These are phyloP conservation scores for Pseudorectes ferrugineus DNA, from an alignment of 2,113 vertebrate species.

Conservation along the genomic window DNA sequence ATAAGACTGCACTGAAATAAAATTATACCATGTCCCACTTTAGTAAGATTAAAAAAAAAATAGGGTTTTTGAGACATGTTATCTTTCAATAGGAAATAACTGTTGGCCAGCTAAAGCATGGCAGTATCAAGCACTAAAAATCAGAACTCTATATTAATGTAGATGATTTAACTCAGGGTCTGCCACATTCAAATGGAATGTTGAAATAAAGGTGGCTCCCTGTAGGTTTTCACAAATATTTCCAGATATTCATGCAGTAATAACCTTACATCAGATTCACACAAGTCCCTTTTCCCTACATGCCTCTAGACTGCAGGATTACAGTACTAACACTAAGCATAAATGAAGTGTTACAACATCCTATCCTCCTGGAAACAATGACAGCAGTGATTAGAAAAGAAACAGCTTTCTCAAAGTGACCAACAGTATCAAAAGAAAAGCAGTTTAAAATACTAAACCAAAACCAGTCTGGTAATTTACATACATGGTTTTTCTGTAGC, in stretches of 20 bases:
- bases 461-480: not conserved
- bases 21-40: constrained; percentile 22
- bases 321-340: not conserved
- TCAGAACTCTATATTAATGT: not conserved
- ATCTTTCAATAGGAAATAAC: not conserved
- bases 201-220: not conserved
- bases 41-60: not conserved
- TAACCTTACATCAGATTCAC: not conserved
- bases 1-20: constrained; percentile 29
- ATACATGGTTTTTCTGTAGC: not conserved
- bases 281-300: not conserved
- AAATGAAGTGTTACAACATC: not conserved
- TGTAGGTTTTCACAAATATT: not conserved
- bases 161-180: not conserved
- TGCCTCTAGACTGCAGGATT: not conserved
- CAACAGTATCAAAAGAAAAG: not conserved
- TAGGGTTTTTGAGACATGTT: not conserved
- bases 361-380: not conserved
- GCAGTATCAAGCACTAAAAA: not conserved
- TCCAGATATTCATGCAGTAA: not conserved
- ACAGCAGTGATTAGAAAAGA: not conserved
- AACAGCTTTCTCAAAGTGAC: not conserved
- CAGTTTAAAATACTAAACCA: not conserved
- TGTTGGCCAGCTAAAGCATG: not conserved
- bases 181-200: not conserved